Percentiles rank a stretch among this genome's conserved stretches.
phyloP scores from a whole-genome alignment of 2,113 vertebrate species.

The Neopipo cinnamomea region DNA sequence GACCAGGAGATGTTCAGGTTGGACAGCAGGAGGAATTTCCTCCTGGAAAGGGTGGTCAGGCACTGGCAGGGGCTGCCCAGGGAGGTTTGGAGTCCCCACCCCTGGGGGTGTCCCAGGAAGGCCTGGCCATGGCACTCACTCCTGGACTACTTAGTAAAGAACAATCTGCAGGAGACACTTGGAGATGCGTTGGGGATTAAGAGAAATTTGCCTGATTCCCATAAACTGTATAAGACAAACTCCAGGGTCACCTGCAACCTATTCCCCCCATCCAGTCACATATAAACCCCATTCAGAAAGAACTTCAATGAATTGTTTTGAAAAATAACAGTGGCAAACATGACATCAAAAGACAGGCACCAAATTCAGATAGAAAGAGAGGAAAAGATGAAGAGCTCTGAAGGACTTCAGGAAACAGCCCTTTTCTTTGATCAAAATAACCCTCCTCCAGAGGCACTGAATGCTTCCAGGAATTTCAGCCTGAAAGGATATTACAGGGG shows the following conservation, averaged over 20 bases:
- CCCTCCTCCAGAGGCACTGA: background rate
- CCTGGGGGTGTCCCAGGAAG: background rate
- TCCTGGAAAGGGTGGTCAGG: background rate
- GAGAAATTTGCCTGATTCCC: background rate
- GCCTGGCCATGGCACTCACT: background rate
- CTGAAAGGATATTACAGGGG: background rate
- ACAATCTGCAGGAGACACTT: background rate
- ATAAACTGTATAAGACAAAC: background rate
- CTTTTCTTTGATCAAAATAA: background rate
- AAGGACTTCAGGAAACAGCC: background rate
- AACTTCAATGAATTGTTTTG: background rate
- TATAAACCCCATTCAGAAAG: background rate
- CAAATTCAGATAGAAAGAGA: background rate
- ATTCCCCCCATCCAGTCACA: background rate
- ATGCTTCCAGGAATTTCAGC: background rate
- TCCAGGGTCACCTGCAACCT: background rate
- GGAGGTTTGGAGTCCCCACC: background rate
- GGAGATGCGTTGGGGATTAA: background rate
- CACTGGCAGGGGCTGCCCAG: background rate
- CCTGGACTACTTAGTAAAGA: background rate
- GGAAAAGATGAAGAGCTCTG: background rate
- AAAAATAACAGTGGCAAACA: background rate
- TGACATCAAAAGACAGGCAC: background rate
- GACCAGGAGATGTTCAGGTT: background rate
- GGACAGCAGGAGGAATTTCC: background rate